These are phyloP conservation scores for Odobenus rosmarus DNA, from an alignment of 2,113 vertebrate species.

Conservation along the genomic window DNA sequence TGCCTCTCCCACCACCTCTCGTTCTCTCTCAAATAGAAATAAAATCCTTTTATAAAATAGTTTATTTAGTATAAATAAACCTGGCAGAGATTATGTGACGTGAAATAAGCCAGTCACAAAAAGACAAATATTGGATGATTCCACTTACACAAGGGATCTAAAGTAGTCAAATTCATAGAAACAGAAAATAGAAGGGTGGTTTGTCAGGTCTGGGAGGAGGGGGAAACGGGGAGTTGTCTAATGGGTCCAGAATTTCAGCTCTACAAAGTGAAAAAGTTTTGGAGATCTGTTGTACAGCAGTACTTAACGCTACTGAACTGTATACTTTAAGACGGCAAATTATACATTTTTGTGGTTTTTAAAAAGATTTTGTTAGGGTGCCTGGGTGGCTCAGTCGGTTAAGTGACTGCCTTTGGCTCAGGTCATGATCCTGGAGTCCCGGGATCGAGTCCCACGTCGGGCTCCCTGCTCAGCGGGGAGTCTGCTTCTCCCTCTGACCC, in stretches of 20 bases:
- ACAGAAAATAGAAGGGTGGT: not conserved
- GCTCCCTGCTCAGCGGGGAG: too few species aligned
- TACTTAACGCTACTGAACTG: not conserved
- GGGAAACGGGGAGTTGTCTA: not conserved
- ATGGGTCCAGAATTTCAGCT: not conserved
- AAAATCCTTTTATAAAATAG: too few species aligned
- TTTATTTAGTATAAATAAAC: not conserved
- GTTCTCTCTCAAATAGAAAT: not conserved
- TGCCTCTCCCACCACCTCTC: not conserved
- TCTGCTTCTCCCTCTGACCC: too few species aligned
- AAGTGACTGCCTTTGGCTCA: too few species aligned
- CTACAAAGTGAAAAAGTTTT: not conserved
- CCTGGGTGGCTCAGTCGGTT: too few species aligned
- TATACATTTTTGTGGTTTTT: not conserved
- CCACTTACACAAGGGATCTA: not conserved
- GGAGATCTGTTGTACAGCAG: not conserved
- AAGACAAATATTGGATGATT: not conserved
- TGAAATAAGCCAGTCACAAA: not conserved
- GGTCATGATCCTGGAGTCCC: too few species aligned
- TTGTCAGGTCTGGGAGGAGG: not conserved
- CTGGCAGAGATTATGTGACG: not conserved
- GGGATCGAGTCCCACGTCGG: too few species aligned
- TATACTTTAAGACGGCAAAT: not conserved
- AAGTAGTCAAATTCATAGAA: not conserved
- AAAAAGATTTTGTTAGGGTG: too few species aligned